Base-by-base conservation (phyloP, 1,140 invertebrate species). In the Drosophila seguyi region DNA sequence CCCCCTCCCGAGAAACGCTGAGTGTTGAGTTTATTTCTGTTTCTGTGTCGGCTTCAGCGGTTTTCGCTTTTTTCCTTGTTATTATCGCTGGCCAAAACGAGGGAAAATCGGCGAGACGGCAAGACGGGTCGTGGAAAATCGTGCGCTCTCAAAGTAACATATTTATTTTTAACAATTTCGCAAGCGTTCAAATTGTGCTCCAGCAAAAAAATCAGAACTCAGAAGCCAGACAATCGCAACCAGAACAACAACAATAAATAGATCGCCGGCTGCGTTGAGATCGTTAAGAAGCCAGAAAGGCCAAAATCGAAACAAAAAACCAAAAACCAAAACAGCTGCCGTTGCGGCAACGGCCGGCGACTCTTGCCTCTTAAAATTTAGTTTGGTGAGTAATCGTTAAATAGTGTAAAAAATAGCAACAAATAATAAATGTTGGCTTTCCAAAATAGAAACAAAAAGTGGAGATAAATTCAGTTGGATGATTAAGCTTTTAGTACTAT, bases 131-230 rank as follows among this genome's bases (percentile, higher is more conserved):
- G 60, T 31, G 56, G 60, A 78, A 79, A 72, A 75, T 87, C 65
- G 75, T 87, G 83, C 83, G 62, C 69, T 77, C 62, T 72, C 36
- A 76, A 76, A 84, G 81, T 79, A 84, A 82, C 76, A 88, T 83
- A 88, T 87, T 87, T 87, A 87, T 87, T 87, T 87, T 83, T 88
- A 87, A 88, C 58, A 82, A 87, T 87, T 87, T 87, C 84, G 83
- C 84, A 87, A 87, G 75, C 83, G 80, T 88, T 87, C 62, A 52
- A 79, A 86, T 69, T 87, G 68, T 77, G 72, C 76, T 84, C 81
- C 81, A 84, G 81, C 81, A 65, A 69, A 76, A 80, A 72, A 72
- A 13, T 72, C 53, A 48, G 68, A 72, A 72, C 68, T 72, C 68
- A 71, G 34, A 71, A 72, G 38, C 74, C 74, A 78, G 75, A 77